Evolutionary conservation across 2,888 invertebrate species (phyloP), one percentile per base, ranked within the genome.

Genomic region (Acheta domesticus): DNA sequence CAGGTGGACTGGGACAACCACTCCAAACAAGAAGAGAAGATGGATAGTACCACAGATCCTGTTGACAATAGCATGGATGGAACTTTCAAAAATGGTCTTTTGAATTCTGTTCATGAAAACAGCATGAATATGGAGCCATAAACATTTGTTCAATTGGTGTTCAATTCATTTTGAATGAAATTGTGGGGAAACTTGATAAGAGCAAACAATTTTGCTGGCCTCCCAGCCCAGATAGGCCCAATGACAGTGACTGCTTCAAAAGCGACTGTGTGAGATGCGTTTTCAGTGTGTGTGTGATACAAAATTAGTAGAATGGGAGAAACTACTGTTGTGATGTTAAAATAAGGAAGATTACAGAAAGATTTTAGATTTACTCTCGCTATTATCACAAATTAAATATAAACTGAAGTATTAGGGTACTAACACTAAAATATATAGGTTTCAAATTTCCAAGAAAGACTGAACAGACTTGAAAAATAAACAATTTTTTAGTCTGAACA

Each of bases 221-320:
- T 19, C 79, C 79, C 19, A 14, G 19, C 2, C 92, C 92, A 8
- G 84, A 86, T 77, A 88, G 90, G 85, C 93, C 93, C 8, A 86
- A 86, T 73, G 87, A 89, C 82, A 89, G 90, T 81, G 93, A 93
- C 84, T 94, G 93, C 85, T 94, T 93, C 85, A 91, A 92, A 82
- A 91, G 90, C 83, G 93, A 93, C 23, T 93, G 93, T 93, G 93
- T 85, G 89, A 88, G 82, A 92, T 92, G 1, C 93, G 91, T 93
- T 80, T 90, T 92, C 84, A 93, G 93, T 85, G 93, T 85, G 89
- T 93, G 5, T 93, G 92, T 86, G 89, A 91, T 83, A 87, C 89
- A 81, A 91, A 92, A 84, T 82, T 93, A 77, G 85, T 86, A 82
- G 86, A 86, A 80, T 90, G 88, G 86, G 84, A 87, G 82, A 82